Evolutionary conservation across 35 echinoderm and acorn worm genomes (phyloP), one percentile per base, ranked within the genome.

Genomic region (Hemicentrotus pulcherrimus): DNA sequence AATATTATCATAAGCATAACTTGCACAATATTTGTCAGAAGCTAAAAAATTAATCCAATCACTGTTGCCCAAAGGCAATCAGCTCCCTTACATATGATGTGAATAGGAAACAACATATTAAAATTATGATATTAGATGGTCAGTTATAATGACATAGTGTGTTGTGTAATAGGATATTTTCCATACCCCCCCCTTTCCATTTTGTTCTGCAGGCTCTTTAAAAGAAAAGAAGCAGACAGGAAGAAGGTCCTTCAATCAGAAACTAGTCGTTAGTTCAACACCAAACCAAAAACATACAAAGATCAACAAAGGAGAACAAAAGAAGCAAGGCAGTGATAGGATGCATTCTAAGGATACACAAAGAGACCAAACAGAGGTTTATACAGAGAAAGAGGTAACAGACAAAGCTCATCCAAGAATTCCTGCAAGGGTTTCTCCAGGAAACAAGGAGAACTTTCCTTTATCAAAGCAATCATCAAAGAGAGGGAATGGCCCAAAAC

Each of bases 231-330:
- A 93, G 48, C 91, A 48, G 46, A 58, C 32, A 50, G 91, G 48
- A 50, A 93, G 46, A 58, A 58, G 91, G 30, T 93, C 94, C 4
- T 95, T 95, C 46, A 95, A 95, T 46, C 46, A 95, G 30, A 70
- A 86, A 24, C 85, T 95, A 15, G 86, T 95, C 32, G n/a, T n/a
- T 95, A 85, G n/a, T 95, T 95, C 94, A 86, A 95, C 94, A 19
- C 94, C 94, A 46, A 86, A 94, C 32, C 47, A 61, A 14, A 60
- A 61, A 19, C 59, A 94, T 10, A 24, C 24, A 19, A 46, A 32
- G 11, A 10, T 86, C 2, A 32, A 30, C 32, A 86, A 19, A 48
- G 31, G 12, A 32, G 33, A 31, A 41, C 88, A 12, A 31, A 86
- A 87, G 65, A 65, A 60, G 31, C 94, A 85, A 78, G 32, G 15